phyloP scores from a whole-genome alignment of 2,113 vertebrate genomes.

The Dissostichus mawsoni region DNA sequence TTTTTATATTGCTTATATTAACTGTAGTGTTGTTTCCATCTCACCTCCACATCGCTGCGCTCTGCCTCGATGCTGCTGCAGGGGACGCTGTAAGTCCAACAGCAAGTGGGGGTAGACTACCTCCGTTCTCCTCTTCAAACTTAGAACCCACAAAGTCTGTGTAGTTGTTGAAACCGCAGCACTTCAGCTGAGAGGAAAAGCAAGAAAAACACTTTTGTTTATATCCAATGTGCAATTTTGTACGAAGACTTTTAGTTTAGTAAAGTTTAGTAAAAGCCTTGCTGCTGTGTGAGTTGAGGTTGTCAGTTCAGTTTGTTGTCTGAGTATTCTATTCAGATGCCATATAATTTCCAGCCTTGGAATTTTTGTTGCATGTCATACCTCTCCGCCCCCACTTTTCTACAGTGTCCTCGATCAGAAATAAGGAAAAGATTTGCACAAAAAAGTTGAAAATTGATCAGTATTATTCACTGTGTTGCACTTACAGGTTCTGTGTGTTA shows the following conservation, averaged over 20 bases:
- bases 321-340: background rate
- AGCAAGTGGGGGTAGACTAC: conserved; percentile 85
- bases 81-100: rapidly evolving
- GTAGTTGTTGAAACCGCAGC: conserved; percentile 93
- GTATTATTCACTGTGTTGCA: background rate
- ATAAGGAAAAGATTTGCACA: no score
- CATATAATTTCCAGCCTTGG: no score
- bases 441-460: no score
- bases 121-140: rapidly evolving
- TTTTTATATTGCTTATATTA: no score
- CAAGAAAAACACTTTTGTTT: background rate
- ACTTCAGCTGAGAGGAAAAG: conserved; percentile 81
- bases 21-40: background rate
- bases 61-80: conserved; percentile 38
- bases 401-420: no score
- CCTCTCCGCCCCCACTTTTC: no score
- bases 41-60: conserved; percentile 57
- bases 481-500: background rate
- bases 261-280: background rate
- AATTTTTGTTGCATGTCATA: no score
- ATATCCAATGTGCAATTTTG: background rate
- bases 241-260: no score
- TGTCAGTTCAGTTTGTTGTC: background rate
- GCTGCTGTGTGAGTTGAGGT: background rate
- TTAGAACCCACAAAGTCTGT: conserved; percentile 87